Percentiles rank a stretch among this genome's conserved stretches.
Conservation (phyloP, 2,113 vertebrate species). For the Chamaetylas fuelleborni region DNA sequence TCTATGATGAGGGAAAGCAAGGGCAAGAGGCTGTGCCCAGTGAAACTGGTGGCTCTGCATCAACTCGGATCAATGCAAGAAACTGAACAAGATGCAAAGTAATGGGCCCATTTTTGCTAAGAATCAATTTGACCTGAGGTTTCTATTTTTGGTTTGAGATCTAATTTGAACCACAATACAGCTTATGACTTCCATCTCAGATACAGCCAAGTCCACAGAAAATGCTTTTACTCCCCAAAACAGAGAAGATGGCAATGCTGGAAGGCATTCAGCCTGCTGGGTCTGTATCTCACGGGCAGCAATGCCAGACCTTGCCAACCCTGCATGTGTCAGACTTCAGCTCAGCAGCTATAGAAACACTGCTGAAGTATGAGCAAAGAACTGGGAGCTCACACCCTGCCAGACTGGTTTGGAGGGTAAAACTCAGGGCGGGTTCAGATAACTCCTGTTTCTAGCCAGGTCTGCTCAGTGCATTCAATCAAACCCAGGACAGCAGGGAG, state of each 20-base stretch:
- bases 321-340: not conserved
- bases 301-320: not conserved
- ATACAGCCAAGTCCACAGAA: not conserved
- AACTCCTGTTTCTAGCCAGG: slow-evolving; percentile 27
- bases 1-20: not conserved
- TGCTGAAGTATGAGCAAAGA: not conserved
- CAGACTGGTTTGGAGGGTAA: slow-evolving; percentile 25
- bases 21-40: not conserved
- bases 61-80: not conserved
- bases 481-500: slow-evolving; percentile 64
- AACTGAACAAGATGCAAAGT: not conserved
- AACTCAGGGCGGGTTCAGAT: slow-evolving; percentile 37
- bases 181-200: not conserved
- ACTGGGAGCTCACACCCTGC: not conserved
- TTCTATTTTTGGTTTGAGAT: not conserved
- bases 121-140: not conserved
- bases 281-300: not conserved
- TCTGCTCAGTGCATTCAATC: slow-evolving; percentile 30
- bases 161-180: not conserved
- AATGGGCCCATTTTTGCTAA: not conserved
- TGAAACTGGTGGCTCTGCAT: not conserved
- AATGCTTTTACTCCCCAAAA: not conserved
- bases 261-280: not conserved
- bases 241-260: not conserved
- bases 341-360: slow-evolving; percentile 54